These are phyloP conservation scores for Luidia sarsii DNA, from an alignment of 53 echinoderm and acorn worm species.

Conservation along the genomic window DNA sequence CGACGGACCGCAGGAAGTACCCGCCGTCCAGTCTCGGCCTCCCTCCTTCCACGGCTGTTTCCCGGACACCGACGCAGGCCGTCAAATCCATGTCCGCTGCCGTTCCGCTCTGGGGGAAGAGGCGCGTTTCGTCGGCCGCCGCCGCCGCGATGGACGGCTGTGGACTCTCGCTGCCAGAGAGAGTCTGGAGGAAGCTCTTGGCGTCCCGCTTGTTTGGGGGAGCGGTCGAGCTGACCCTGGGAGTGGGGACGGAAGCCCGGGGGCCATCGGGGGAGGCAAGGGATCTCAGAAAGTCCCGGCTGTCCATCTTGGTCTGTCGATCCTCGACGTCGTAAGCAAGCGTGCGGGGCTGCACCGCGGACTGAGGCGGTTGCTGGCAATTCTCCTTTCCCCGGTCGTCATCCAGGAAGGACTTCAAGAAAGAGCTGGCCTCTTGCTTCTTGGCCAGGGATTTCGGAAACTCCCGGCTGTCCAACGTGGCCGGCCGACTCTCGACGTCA, in stretches of 20 bases:
- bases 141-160: background rate
- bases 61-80: background rate
- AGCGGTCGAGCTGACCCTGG: background rate
- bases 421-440: slow-evolving; percentile 9
- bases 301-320: slow-evolving; percentile 14
- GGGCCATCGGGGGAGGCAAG: background rate
- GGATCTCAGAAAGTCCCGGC: slow-evolving; percentile 19
- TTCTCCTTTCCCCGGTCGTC: background rate
- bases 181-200: slow-evolving; percentile 7
- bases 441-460: slow-evolving; percentile 1
- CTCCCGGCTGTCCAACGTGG: slow-evolving; percentile 26
- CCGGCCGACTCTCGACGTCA: background rate
- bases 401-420: slow-evolving; percentile 7
- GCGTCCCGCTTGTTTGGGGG: background rate
- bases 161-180: background rate
- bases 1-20: background rate
- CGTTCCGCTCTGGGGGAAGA: background rate
- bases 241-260: background rate
- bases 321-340: background rate
- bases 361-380: background rate
- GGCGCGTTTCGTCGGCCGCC: background rate
- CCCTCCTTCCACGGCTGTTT: background rate
- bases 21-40: background rate
- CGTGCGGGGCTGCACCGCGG: background rate
- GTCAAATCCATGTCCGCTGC: slow-evolving; percentile 27